Conservation (phyloP, 1,140 invertebrate species). For the Pissodes strobi region DNA sequence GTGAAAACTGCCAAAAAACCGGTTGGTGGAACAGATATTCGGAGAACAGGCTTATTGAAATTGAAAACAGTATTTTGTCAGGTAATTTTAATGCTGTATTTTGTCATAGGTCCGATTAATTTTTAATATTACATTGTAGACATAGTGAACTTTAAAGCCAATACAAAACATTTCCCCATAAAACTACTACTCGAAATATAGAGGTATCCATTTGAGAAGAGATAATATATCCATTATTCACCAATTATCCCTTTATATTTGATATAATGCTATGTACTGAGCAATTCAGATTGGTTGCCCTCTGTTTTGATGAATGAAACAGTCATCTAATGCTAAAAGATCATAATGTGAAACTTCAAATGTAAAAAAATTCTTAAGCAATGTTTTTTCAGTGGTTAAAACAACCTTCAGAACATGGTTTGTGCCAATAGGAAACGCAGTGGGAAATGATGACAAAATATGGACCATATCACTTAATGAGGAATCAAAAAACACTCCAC, state of each 20-base stretch:
- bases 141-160: neutral
- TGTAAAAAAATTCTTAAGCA: too few species aligned
- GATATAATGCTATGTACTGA: too few species aligned
- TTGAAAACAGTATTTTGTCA: slow-evolving; percentile 84
- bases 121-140: too few species aligned
- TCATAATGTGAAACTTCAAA: slow-evolving; percentile 15
- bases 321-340: neutral
- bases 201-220: too few species aligned
- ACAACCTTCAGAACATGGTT: slow-evolving; percentile 80
- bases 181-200: too few species aligned
- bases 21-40: slow-evolving; percentile 86
- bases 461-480: slow-evolving; percentile 84
- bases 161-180: neutral
- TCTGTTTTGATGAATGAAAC: neutral
- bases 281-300: too few species aligned
- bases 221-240: too few species aligned
- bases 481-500: slow-evolving; percentile 74
- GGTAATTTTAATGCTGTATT: slow-evolving; percentile 74
- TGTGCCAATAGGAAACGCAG: slow-evolving; percentile 81
- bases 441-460: slow-evolving; percentile 75
- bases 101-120: too few species aligned
- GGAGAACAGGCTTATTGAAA: slow-evolving; percentile 73
- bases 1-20: slow-evolving; percentile 29
- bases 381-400: slow-evolving; percentile 67
- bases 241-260: too few species aligned